Evolutionary conservation across 2,113 vertebrate genomes (phyloP), one percentile per base, ranked within the genome.

Genomic region (Clarias macrocephalus): DNA sequence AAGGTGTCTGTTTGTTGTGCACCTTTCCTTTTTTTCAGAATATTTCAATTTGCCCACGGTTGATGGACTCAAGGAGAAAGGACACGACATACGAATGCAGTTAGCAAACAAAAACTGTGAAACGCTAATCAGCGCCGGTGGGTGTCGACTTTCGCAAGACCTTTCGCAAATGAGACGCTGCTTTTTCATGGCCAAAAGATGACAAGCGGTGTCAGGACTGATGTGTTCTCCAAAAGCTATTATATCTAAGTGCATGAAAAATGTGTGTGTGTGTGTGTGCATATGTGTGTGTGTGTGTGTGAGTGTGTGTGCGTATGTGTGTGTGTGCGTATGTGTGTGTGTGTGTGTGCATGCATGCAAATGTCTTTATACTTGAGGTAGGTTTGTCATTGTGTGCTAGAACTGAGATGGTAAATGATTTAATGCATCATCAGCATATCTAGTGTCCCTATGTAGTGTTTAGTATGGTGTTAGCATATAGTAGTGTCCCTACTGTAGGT

Each of bases 1-100:
- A 88, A 91, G 89, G 88, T 90, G 92, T 87, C 92, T 89, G 93
- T 91, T 89, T 83, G 59, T 89, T 91, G 72, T 52, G 48, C 80
- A 33, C 56, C 19, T 9, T 3, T 59, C 42, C 12, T 18, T 23
- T 76, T 85, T 79, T 60, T 13, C 76, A 68, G 87, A 48, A 60
- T 52, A 52, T 88, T 89, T 90, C 60, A 65, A 80, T 87, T 82
- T 86, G 25, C 23, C 54, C 60, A 15, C 4, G 42, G 30, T 59
- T 82, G 88, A 65, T 79, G 89, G 86, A 87, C 68, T 62, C 54
- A 30, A 70, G 28, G 37, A n/a, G 57, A 37, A 82, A 23, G 56
- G 80, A 73, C 12, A 4, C 5, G 68, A 73, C 56, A 54, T 19
- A 12, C 8, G 8, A 59, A 80, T 33, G 56, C 54, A 59, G 77